Evolutionary conservation across 2,888 invertebrate species (phyloP).

Genomic region (Coronaproctus castanopsis): DNA sequence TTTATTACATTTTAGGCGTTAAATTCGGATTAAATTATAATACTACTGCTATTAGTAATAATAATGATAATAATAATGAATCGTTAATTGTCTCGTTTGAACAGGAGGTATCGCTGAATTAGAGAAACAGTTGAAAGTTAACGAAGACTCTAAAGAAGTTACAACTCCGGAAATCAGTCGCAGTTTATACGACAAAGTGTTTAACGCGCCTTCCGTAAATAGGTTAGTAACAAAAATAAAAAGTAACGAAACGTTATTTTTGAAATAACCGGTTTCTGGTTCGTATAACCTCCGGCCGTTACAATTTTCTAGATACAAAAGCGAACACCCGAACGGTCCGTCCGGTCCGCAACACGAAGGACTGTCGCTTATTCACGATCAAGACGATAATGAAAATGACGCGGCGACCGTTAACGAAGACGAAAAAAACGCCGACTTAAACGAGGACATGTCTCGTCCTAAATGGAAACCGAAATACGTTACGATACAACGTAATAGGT

Average conservation of each 20-base stretch:
- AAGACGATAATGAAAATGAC: neutral
- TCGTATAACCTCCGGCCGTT: no score
- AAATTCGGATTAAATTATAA: no score
- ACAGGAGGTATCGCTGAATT: slow-evolving; percentile 66
- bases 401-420: neutral
- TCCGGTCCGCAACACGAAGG: slow-evolving; percentile 36
- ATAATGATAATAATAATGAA: no score
- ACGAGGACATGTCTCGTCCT: slow-evolving; percentile 25
- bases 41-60: no score
- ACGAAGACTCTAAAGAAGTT: slow-evolving; percentile 29
- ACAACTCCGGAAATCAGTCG: slow-evolving; percentile 41
- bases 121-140: slow-evolving; percentile 48
- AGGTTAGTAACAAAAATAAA: no score
- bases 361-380: slow-evolving; percentile 20
- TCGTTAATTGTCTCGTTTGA: no score
- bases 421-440: slow-evolving; percentile 16
- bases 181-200: slow-evolving; percentile 52
- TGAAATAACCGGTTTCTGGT: no score
- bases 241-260: no score
- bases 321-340: slow-evolving; percentile 33
- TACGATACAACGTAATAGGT: slow-evolving; percentile 41
- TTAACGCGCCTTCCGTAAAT: slow-evolving; percentile 24
- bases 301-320: slow-evolving; percentile 20
- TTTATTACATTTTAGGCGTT: no score
- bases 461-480: slow-evolving; percentile 39